Evolutionary conservation across 1,140 invertebrate genomes (phyloP), one percentile per base, ranked within the genome.

Genomic region (Anastatus disparis): DNA sequence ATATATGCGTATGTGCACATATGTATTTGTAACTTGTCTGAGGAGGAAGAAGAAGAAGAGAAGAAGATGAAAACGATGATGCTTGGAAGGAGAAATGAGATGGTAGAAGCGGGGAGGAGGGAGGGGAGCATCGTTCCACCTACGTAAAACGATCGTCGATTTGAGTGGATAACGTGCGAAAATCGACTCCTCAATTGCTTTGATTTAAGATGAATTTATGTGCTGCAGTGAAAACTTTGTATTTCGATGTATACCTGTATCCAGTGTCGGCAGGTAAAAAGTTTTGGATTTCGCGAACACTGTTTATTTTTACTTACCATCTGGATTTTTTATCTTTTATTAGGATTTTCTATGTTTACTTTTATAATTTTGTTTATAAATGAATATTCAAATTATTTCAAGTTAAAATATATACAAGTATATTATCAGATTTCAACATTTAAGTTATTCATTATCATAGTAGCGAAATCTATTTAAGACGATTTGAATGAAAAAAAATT

Each of bases 141-240:
- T 63, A 70, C 68, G 59, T 63, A 27, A 3, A 56, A 29, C 59
- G 68, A 63, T 70, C 58, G 61, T 12, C 27, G 68, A 70, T 70
- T 70, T 59, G 59, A 59, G 50, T 26, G 59, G 59, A 70, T 70
- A 70, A 70, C 59, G 68, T 70, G 68, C 40, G 68, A 70, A 70
- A 70, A 70, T 70, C 68, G 59, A 22, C 31, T 62, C 68, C n/a
- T 70, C 68, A 38, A 70, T 70, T 63, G 59, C 48, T 59, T 63
- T 63, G 46, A 61, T 61, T 52, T 29, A 24, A 58, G 65, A 35
- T 59, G 55, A 58, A 68, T 68, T 68, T 68, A 68, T 68, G 55
- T 59, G 24, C 42, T 17, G n/a, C 6, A 56, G 40, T 29, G 40
- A 46, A 61, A 61, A 13, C 22, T 44, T 44, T 27, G 27, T 13